A percentile compares a stretch with the other conserved stretches of the same genome.
Evolutionary conservation across 2,888 invertebrate species (phyloP).

Genomic region (Cactoblastis cactorum): DNA sequence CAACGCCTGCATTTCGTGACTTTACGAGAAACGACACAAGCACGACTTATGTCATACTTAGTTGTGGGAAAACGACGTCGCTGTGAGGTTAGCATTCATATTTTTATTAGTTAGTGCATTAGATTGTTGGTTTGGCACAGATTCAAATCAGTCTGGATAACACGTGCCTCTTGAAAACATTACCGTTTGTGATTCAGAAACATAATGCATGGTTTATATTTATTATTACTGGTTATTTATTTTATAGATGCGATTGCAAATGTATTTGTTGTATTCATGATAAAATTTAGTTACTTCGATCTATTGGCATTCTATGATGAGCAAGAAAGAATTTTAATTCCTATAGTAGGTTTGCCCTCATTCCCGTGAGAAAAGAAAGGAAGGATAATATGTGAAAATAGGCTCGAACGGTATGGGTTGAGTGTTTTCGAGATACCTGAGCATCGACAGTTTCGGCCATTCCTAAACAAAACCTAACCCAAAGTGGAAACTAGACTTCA

Average conservation of each 20-base stretch:
- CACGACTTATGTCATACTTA: background rate
- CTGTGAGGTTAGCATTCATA: slow-evolving; percentile 2
- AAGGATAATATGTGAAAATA: too few species aligned
- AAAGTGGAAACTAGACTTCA: too few species aligned
- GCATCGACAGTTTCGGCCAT: too few species aligned
- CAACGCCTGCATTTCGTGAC: background rate
- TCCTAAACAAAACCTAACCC: too few species aligned
- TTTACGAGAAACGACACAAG: background rate
- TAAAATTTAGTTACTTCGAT: too few species aligned
- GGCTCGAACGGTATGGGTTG: too few species aligned
- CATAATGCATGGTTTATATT: background rate
- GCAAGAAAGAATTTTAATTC: too few species aligned
- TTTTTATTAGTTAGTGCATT: slow-evolving; percentile 5
- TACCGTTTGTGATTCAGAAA: background rate
- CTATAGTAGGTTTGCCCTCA: too few species aligned
- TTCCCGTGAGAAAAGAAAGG: too few species aligned
- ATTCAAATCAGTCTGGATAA: slow-evolving; percentile 1
- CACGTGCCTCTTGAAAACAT: slow-evolving; percentile 6
- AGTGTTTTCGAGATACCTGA: too few species aligned
- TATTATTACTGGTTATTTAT: too few species aligned
- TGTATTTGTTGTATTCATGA: background rate
- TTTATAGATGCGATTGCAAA: background rate
- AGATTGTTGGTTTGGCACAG: slow-evolving; percentile 8
- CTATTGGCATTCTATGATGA: too few species aligned
- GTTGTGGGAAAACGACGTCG: slow-evolving; percentile 1